These are phyloP conservation scores for Hypomecis atomaria DNA, from an alignment of 2,888 invertebrate genomes.

Conservation along the genomic window DNA sequence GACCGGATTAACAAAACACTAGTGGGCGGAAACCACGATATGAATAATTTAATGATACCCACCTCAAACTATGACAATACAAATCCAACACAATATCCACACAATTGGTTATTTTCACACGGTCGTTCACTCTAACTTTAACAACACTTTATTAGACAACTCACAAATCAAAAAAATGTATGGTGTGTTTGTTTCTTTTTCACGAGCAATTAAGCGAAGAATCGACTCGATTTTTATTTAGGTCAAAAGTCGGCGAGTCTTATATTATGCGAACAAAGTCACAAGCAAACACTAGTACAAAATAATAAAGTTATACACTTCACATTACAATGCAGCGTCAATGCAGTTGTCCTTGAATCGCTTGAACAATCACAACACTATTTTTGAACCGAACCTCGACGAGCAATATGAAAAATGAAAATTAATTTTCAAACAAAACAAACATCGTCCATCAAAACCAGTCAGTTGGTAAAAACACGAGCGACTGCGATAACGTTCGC, in stretches of 20 bases:
- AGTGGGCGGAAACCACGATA: slow-evolving; percentile 43
- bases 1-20: slow-evolving; percentile 25
- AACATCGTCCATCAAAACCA: slow-evolving; percentile 27
- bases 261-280: too few relatives aligned
- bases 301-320: too few relatives aligned
- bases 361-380: slow-evolving; percentile 1
- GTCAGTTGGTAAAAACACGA: slow-evolving; percentile 35
- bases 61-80: slow-evolving; percentile 17
- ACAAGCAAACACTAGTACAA: too few relatives aligned
- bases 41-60: slow-evolving; percentile 21
- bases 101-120: slow-evolving; percentile 21
- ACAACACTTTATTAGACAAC: not conserved
- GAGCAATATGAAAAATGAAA: too few relatives aligned
- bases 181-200: too few relatives aligned
- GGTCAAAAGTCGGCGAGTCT: too few relatives aligned
- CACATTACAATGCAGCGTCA: not conserved
- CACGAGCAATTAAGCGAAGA: too few relatives aligned
- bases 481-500: slow-evolving; percentile 32
- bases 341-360: not conserved
- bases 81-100: slow-evolving; percentile 22
- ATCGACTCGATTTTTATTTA: too few relatives aligned
- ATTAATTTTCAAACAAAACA: slow-evolving; percentile 18
- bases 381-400: not conserved
- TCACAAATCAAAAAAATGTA: too few relatives aligned
- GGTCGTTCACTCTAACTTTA: slow-evolving; percentile 1